Conservation (phyloP, 2,888 invertebrate species). For the Camptogramma bilineatum region DNA sequence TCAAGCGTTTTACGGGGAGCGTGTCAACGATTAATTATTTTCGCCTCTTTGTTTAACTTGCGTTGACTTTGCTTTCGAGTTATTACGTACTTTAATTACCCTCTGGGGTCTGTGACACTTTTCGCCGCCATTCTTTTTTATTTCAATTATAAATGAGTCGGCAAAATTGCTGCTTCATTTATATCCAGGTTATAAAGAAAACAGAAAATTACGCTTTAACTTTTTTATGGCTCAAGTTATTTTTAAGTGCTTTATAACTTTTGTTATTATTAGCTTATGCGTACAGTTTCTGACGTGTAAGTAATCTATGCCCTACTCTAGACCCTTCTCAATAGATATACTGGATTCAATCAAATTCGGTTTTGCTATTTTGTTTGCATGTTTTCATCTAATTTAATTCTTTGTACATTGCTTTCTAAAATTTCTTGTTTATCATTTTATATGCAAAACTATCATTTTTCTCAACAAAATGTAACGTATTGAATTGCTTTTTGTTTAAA, state of each 20-base stretch:
- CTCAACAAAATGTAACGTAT: constrained; percentile 28
- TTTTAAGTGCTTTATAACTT: constrained; percentile 4
- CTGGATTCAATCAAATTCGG: not conserved
- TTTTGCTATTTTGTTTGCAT: not conserved
- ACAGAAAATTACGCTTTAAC: constrained; percentile 3
- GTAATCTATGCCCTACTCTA: not conserved
- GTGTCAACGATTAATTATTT: constrained; percentile 77
- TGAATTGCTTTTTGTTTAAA: constrained; percentile 11
- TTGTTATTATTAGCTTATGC: not conserved
- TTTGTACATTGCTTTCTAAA: not conserved
- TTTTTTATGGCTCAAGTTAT: not conserved
- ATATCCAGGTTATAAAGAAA: constrained; percentile 20
- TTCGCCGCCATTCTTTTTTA: constrained; percentile 55
- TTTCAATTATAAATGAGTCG: constrained; percentile 39
- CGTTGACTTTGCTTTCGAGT: constrained; percentile 74
- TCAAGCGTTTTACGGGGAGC: constrained; percentile 55
- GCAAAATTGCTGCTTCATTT: constrained; percentile 36
- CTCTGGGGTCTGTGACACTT: constrained; percentile 59
- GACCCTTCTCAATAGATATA: not conserved
- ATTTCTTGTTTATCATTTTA: constrained; percentile 12
- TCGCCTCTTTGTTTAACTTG: constrained; percentile 77
- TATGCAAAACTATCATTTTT: constrained; percentile 26
- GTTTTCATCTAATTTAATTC: too few species aligned
- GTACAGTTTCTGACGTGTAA: not conserved
- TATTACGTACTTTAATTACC: constrained; percentile 79